Conservation (phyloP, 2,113 vertebrate genomes). For the Anser brachyrhynchus region DNA sequence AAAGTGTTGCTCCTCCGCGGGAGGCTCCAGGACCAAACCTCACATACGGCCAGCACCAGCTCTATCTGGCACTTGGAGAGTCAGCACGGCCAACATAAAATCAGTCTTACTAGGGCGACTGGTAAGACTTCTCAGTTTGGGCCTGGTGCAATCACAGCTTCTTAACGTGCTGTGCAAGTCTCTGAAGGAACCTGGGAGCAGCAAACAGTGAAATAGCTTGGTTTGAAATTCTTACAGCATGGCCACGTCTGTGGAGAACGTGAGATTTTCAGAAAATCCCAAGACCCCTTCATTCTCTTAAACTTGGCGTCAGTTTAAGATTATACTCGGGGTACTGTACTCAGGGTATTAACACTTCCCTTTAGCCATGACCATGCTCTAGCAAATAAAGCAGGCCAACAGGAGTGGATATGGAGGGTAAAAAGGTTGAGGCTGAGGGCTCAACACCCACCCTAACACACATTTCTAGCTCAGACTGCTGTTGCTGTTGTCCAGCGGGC, state of each 20-base stretch:
- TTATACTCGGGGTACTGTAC: background rate
- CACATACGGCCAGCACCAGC: background rate
- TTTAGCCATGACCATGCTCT: background rate
- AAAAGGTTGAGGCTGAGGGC: background rate
- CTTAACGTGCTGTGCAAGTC: background rate
- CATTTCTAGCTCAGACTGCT: background rate
- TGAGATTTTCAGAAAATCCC: background rate
- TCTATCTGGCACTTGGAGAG: background rate
- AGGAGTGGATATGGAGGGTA: background rate
- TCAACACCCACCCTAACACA: background rate
- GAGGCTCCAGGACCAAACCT: accelerated
- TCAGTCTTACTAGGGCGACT: background rate
- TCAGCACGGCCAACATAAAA: background rate
- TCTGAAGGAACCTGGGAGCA: background rate
- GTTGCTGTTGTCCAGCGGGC: accelerated
- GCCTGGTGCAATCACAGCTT: background rate
- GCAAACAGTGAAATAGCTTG: background rate
- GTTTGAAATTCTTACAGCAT: background rate
- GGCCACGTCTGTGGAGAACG: too few species aligned
- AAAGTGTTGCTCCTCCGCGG: accelerated
- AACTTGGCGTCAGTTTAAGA: background rate
- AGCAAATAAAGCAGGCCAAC: background rate
- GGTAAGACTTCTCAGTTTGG: background rate
- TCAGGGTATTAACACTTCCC: background rate
- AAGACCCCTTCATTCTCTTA: background rate